phyloP scores from a whole-genome alignment of 2,797 vertebrate species.

The Mus minutoides region DNA sequence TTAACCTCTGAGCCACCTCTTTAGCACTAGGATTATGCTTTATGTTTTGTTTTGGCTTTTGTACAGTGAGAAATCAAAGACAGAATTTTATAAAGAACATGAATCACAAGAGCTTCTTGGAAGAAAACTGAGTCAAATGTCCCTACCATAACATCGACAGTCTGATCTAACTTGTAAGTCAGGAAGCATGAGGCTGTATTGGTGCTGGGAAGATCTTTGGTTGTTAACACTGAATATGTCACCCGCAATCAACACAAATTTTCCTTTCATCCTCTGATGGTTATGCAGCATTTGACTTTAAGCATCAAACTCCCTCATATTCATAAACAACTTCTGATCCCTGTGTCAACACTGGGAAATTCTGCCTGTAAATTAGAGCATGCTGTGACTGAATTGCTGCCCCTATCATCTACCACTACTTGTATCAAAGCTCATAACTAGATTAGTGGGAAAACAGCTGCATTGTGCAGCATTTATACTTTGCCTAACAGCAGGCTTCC shows the following conservation, averaged over 20 bases:
- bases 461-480: constrained; percentile 79
- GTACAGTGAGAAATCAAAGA: constrained; percentile 33
- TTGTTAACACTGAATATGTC: constrained; percentile 68
- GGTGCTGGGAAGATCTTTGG: constrained; percentile 19
- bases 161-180: constrained; percentile 48
- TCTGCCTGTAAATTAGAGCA: constrained; percentile 83
- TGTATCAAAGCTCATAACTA: constrained; percentile 85
- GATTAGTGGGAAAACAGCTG: constrained; percentile 85
- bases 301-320: constrained; percentile 62
- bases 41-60: background rate
- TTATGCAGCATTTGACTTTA: constrained; percentile 66
- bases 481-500: constrained; percentile 84
- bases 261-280: constrained; percentile 51
- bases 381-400: constrained; percentile 82
- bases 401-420: constrained; percentile 83
- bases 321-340: constrained; percentile 83
- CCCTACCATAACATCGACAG: background rate
- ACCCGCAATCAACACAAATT: constrained; percentile 17
- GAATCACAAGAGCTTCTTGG: constrained; percentile 20
- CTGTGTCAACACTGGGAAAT: constrained; percentile 82
- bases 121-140: background rate
- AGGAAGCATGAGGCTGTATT: constrained; percentile 26
- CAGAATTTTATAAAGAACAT: constrained; percentile 25
- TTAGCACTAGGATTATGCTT: background rate
- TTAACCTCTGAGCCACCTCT: background rate